A percentile compares a stretch with the other conserved stretches of the same genome.
These are phyloP conservation scores for Psix sp. DNA, from an alignment of 1,140 invertebrate genomes.

Conservation along the genomic window DNA sequence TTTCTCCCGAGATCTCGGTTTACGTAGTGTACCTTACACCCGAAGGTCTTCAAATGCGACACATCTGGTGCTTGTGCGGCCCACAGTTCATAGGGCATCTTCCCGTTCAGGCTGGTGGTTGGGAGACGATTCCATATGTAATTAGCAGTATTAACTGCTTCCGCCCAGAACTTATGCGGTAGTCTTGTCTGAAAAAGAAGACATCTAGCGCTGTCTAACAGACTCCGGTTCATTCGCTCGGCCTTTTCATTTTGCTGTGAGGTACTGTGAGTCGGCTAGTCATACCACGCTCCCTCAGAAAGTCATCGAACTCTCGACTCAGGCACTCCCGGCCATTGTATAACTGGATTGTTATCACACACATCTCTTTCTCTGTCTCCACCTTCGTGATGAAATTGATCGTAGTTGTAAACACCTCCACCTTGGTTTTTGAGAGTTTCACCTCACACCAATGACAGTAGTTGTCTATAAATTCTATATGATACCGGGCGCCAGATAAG, in stretches of 20 bases:
- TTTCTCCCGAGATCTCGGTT: slow-evolving; percentile 14
- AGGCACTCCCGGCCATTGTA: slow-evolving; percentile 60
- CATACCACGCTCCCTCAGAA: slow-evolving; percentile 45
- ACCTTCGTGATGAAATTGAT: slow-evolving; percentile 50
- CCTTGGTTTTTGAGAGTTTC: slow-evolving; percentile 40
- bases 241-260: slow-evolving; percentile 70
- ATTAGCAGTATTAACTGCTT: slow-evolving; percentile 53
- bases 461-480: slow-evolving; percentile 63
- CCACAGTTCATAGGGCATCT: slow-evolving; percentile 61
- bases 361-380: slow-evolving; percentile 56
- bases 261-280: slow-evolving; percentile 5
- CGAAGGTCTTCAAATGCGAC: slow-evolving; percentile 55
- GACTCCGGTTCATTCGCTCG: slow-evolving; percentile 69
- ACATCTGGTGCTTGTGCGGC: slow-evolving; percentile 61
- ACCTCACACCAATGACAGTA: slow-evolving; percentile 42
- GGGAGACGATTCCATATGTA: slow-evolving; percentile 53
- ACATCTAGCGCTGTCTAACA: slow-evolving; percentile 26
- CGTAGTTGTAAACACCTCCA: slow-evolving; percentile 53
- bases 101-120: slow-evolving; percentile 38
- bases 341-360: slow-evolving; percentile 59
- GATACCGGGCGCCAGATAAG: slow-evolving; percentile 47
- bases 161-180: no score
- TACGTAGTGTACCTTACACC: slow-evolving; percentile 13
- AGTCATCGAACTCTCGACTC: slow-evolving; percentile 32
- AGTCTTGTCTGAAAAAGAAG: slow-evolving; percentile 51